A percentile compares a stretch with the other conserved stretches of the same genome.
These are phyloP conservation scores for Sporophila hypoxantha DNA, from an alignment of 2,113 vertebrate species.

Conservation along the genomic window DNA sequence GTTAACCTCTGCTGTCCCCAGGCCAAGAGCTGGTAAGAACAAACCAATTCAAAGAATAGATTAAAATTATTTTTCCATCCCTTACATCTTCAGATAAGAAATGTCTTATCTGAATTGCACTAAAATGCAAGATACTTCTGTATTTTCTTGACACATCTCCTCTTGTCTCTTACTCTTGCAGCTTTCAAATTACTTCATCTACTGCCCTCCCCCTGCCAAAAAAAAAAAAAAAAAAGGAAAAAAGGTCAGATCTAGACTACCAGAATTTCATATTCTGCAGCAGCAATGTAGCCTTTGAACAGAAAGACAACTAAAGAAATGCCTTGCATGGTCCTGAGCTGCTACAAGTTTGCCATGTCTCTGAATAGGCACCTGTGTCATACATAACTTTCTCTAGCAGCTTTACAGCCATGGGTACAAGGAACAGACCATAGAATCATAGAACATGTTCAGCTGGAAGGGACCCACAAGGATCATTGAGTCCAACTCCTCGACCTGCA, in stretches of 20 bases:
- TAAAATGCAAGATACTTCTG: not conserved
- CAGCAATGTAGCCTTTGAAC: not conserved
- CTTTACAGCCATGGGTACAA: not conserved
- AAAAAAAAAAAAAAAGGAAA: not conserved
- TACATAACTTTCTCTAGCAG: not conserved
- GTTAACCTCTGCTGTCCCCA: not conserved
- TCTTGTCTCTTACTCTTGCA: not conserved
- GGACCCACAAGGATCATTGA: not conserved
- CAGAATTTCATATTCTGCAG: not conserved
- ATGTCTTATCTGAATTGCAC: not conserved
- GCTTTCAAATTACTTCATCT: not conserved
- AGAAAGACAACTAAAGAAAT: not conserved
- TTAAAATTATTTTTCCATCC: not conserved
- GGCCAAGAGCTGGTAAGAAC: not conserved
- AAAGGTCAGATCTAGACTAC: not conserved
- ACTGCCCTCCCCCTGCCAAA: fast-evolving
- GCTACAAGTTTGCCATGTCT: not conserved
- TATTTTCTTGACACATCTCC: not conserved
- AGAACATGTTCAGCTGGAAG: not conserved
- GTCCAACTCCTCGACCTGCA: no score
- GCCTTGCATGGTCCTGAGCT: not conserved
- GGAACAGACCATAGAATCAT: not conserved
- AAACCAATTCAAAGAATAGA: not conserved
- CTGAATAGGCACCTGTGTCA: not conserved
- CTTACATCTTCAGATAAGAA: not conserved